Evolutionary conservation across 2,888 invertebrate genomes (phyloP).

Genomic region (Belgica antarctica): DNA sequence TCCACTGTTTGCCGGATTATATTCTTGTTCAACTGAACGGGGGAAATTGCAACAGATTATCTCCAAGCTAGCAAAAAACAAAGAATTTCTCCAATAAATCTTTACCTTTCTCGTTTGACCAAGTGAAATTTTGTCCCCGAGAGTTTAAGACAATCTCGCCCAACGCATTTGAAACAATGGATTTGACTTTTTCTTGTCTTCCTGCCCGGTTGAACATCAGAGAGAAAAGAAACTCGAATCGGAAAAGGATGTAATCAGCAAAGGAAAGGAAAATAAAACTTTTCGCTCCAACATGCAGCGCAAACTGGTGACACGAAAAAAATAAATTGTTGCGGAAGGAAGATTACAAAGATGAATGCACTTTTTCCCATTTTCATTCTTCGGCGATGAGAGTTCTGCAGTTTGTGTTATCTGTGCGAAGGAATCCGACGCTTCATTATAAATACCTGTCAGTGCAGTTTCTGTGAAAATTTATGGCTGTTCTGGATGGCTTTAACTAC

Average conservation of each 20-base stretch:
- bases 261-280: conserved; percentile 25
- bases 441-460: conserved; percentile 41
- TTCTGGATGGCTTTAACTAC: not conserved
- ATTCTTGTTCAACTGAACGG: not conserved
- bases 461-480: conserved; percentile 34
- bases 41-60: conserved; percentile 37
- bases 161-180: not conserved
- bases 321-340: conserved; percentile 44
- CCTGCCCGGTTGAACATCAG: not conserved
- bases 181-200: not conserved
- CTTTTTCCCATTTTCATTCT: conserved; percentile 20
- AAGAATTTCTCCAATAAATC: conserved; percentile 16
- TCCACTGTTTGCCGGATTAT: not conserved
- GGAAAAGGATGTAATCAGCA: conserved; percentile 42
- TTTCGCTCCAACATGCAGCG: conserved; percentile 16
- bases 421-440: conserved; percentile 35
- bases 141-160: not conserved
- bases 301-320: conserved; percentile 42
- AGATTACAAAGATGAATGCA: conserved; percentile 44
- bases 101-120: conserved; percentile 23
- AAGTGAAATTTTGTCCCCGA: not conserved
- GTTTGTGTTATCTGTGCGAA: conserved; percentile 29
- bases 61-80: not conserved
- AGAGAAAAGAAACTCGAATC: conserved; percentile 34
- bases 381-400: conserved; percentile 18